Conservation (phyloP, 2,888 invertebrate species). For the Ganaspis brasiliensis region DNA sequence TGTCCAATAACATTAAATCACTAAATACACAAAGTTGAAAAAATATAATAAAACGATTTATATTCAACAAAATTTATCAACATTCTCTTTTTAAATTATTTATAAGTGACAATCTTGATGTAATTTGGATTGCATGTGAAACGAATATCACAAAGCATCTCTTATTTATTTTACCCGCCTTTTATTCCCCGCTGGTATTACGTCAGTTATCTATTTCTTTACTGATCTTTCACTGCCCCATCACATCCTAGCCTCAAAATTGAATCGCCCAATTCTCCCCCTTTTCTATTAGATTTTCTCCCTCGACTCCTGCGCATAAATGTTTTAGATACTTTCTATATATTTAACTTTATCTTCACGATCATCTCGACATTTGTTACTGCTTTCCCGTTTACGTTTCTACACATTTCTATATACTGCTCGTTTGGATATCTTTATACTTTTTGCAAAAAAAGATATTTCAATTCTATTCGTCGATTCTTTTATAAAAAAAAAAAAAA, state of each 20-base stretch:
- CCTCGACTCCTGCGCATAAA: not conserved
- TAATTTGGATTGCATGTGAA: too few species aligned
- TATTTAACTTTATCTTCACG: not conserved
- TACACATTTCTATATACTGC: not conserved
- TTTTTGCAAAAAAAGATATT: too few species aligned
- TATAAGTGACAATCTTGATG: too few species aligned
- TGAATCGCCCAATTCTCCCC: not conserved
- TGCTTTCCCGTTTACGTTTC: not conserved
- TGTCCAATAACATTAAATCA: too few species aligned
- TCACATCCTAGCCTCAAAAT: slow-evolving; percentile 2
- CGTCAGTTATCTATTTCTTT: not conserved
- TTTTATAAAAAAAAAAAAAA: too few species aligned
- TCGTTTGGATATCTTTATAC: not conserved
- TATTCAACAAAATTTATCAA: too few species aligned
- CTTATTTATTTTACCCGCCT: not conserved
- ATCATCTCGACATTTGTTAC: not conserved
- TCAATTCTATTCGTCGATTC: too few species aligned
- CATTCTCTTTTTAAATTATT: too few species aligned
- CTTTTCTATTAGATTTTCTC: not conserved
- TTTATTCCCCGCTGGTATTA: not conserved
- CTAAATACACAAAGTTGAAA: too few species aligned
- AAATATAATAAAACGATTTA: too few species aligned
- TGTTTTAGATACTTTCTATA: slow-evolving; percentile 6
- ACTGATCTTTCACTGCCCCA: not conserved
- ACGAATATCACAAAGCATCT: too few species aligned